Base-by-base conservation (phyloP, 2,888 invertebrate genomes). In the Peribatodes rhomboidaria region DNA sequence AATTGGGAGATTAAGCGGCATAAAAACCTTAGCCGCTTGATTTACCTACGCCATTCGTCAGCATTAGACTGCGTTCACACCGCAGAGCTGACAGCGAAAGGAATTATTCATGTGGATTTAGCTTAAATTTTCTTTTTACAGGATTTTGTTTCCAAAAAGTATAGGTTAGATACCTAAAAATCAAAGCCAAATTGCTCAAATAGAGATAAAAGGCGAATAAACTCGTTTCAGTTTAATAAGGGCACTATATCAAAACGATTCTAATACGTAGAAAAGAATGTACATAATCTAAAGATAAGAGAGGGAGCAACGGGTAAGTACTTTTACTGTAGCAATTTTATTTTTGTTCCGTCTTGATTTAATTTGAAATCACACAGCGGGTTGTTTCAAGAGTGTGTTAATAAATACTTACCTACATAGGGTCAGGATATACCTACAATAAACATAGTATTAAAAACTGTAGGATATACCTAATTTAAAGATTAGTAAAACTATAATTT, bases 31-130 rank as follows among this genome's bases (percentile, higher is more conserved):
- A 75, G 69, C 68, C 76, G 73, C 76, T 79, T 82, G 84, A 85
- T 85, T 87, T 85, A 86, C 81, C 78, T 80, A 68, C 67, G 70
- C 79, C 80, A 85, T 87, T 79, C 73, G 81, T 86, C 80, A 81
- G 80, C 79, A 82, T 85, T 86, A 86, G 70, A 13, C 41, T 13
- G 39, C 47, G 37, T 49, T 44, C 64, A 50, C 59, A 59, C 59
- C 55, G 55, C 59, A 52, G 33, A 64, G 49, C 54, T 59, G 63
- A 63, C 63, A 53, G 14, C 39, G 10, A 49, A 50, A 49, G 49
- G 55, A 64, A 64, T 59, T 64, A 59, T 64, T 64, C 59, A 60
- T 58, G 57, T 27, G 53, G 41, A 54, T 10, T 55, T 59, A 42
- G 13, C 49, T 54, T 16, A 44, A 11, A 20, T 58, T 61, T 37